Evolutionary conservation across 1,140 invertebrate genomes (phyloP), one percentile per base, ranked within the genome.

Genomic region (Archivesica marissinica): DNA sequence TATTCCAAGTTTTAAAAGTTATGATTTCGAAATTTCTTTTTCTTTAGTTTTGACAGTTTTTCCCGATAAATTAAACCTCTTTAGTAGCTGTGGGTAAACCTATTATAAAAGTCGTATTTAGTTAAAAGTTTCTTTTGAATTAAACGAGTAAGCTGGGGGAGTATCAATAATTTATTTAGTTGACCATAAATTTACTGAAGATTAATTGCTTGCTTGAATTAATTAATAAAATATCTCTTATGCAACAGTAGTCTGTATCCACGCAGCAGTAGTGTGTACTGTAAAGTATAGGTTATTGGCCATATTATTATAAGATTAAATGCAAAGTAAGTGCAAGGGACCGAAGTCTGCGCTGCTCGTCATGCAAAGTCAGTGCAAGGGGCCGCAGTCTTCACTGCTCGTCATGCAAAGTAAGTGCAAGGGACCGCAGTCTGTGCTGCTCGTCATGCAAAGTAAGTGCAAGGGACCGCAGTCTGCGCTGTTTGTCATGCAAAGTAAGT

Each of bases 161-260:
- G 23, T 20, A n/a, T 20, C 13, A 64, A 64, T 64, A 64, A 35
- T 33, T 33, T 3, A 64, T 64, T 64, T 35, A 64, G 30, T 64
- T 64, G 59, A 64, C 59, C 59, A 64, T 64, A 64, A 64, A 64
- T 64, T 64, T 64, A 35, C 59, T 64, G 33, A 4, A 33, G 59
- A 64, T 64, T 64, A 64, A 64, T 33, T 64, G 0, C 30, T 35
- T 35, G 59, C 59, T 64, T 64, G 59, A 64, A 64, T 0, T 64
- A 64, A 64, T 64, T 64, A 64, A 64, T 64, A 64, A 64, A 64
- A 35, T 64, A 64, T 64, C 30, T 64, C 7, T 64, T 64, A 20
- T 33, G 38, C 38, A 64, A 64, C 38, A 35, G 4, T 15, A 64
- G 59, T 64, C 59, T 64, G 38, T 23, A 7, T n/a, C n/a, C n/a